Evolutionary conservation across 2,113 vertebrate genomes (phyloP).

Genomic region (Lampris megalopsis): DNA sequence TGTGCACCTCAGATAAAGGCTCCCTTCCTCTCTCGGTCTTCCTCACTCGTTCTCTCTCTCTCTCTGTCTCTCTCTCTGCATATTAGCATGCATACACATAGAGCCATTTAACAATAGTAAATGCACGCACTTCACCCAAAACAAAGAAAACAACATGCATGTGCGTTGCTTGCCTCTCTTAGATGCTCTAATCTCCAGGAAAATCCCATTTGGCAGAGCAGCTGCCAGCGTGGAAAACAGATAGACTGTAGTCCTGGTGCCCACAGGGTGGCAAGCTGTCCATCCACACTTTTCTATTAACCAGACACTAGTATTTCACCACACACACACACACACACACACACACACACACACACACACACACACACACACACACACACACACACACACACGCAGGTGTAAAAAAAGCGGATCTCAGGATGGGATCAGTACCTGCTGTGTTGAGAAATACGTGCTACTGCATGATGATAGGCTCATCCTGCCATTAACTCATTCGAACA

Average conservation of each 20-base stretch:
- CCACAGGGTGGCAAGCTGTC: conserved; percentile 85
- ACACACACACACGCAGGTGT: conserved; percentile 16
- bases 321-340: not conserved
- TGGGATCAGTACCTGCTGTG: conserved; percentile 50
- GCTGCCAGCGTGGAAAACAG: conserved; percentile 81
- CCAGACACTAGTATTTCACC: not conserved
- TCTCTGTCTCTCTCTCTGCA: conserved; percentile 6
- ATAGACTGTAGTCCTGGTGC: conserved; percentile 70
- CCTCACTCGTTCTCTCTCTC: not conserved
- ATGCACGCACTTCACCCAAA: conserved; percentile 57
- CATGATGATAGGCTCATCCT: conserved; percentile 43
- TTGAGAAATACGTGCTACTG: conserved; percentile 60
- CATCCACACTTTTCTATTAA: conserved; percentile 60
- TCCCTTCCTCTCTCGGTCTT: not conserved
- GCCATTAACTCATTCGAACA: conserved; percentile 56
- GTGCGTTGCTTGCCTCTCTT: conserved; percentile 64
- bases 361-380: conserved; percentile 35
- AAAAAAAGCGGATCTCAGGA: conserved; percentile 33
- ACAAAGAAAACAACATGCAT: conserved; percentile 76
- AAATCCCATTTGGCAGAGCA: conserved; percentile 85
- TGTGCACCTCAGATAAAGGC: conserved; percentile 49
- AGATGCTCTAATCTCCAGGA: conserved; percentile 82
- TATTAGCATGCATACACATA: not conserved
- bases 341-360: conserved; percentile 18
- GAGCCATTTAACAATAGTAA: conserved; percentile 61